Evolutionary conservation across 2,797 vertebrate species (phyloP).

Genomic region (Hipposideros larvatus): DNA sequence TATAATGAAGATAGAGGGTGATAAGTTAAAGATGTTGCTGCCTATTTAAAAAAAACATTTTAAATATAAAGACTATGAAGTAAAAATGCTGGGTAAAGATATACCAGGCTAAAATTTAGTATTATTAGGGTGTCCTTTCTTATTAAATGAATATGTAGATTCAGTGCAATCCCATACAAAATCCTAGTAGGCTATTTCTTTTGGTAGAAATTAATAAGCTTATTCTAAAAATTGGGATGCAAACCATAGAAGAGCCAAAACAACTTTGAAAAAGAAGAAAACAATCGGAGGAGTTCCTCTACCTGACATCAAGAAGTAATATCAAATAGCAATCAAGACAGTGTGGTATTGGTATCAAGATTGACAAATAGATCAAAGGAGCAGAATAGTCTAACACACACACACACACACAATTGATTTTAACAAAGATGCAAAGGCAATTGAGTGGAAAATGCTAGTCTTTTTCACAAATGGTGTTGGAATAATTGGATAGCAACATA

Average conservation of each 20-base stretch:
- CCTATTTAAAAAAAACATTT: background rate
- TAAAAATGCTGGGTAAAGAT: background rate
- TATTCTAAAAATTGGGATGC: background rate
- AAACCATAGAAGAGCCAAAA: background rate
- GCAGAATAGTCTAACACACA: background rate
- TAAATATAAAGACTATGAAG: background rate
- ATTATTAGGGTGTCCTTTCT: background rate
- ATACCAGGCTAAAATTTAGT: background rate
- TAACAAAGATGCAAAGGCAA: background rate
- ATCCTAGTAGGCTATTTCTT: background rate
- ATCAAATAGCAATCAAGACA: background rate
- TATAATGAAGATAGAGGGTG: background rate
- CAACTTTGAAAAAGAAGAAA: background rate
- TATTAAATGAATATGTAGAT: background rate
- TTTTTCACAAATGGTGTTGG: background rate
- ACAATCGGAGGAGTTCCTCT: background rate
- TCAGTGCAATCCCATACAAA: background rate
- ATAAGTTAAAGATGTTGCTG: background rate
- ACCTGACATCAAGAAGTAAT: conserved; percentile 18
- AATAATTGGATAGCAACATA: background rate
- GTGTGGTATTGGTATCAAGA: background rate
- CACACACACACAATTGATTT: background rate
- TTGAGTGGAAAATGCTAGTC: background rate
- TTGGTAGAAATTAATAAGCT: background rate
- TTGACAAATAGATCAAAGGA: background rate